Evolutionary conservation across 2,888 invertebrate genomes (phyloP).

Genomic region (Sarcophaga subvicina): DNA sequence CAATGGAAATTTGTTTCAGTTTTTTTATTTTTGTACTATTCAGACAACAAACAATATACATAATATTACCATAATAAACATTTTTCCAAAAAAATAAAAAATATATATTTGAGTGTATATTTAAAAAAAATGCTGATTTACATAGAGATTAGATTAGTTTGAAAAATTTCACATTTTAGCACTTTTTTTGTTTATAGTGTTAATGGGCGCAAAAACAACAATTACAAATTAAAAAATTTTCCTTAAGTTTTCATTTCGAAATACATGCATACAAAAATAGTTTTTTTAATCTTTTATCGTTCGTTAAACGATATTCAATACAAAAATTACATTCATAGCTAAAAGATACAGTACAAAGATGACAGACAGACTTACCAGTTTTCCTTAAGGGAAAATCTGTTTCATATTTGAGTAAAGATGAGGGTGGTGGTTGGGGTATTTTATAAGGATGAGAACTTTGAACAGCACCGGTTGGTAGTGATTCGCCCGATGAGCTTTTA

Average conservation of each 20-base stretch:
- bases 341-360: background rate
- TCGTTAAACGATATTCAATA: background rate
- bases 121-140: conserved; percentile 23
- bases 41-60: conserved; percentile 3
- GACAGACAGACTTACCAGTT: conserved; percentile 87
- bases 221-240: conserved; percentile 47
- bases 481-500: conserved; percentile 86
- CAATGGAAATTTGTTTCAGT: background rate
- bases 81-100: conserved; percentile 7
- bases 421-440: conserved; percentile 85
- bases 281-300: background rate
- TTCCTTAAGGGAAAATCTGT: conserved; percentile 95
- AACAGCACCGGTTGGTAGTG: conserved; percentile 84
- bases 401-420: conserved; percentile 82
- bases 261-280: conserved; percentile 49
- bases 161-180: conserved; percentile 53
- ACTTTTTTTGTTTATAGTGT: conserved; percentile 48
- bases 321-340: conserved; percentile 4
- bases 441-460: conserved; percentile 87
- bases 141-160: conserved; percentile 58
- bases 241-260: background rate
- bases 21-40: conserved; percentile 3
- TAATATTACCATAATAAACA: conserved; percentile 20
- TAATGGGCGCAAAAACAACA: conserved; percentile 61
- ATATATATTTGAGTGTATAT: background rate